phyloP scores from a whole-genome alignment of 2,113 vertebrate genomes.

The Talpa occidentalis region DNA sequence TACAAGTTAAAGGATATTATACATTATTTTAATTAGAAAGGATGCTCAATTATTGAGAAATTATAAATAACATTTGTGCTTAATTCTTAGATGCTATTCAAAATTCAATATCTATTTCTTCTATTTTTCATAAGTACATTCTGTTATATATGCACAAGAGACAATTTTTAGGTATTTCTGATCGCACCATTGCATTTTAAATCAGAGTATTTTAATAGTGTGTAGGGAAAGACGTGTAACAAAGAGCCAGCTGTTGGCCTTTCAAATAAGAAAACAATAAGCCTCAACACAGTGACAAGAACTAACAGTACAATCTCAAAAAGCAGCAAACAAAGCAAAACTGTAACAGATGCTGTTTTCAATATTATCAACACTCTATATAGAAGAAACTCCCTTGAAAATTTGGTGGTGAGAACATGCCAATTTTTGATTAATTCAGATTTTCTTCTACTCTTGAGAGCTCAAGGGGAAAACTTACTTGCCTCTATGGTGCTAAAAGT shows the following conservation, averaged over 20 bases:
- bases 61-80: neutral
- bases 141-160: neutral
- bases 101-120: neutral
- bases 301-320: neutral
- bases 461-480: conserved; percentile 54
- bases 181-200: conserved; percentile 37
- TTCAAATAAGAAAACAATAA: conserved; percentile 56
- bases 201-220: neutral
- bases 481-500: neutral
- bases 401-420: conserved; percentile 48
- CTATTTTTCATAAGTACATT: neutral
- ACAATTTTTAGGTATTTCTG: conserved; percentile 8
- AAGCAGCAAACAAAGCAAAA: conserved; percentile 12
- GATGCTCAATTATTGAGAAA: neutral
- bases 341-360: conserved; percentile 35
- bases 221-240: neutral
- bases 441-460: conserved; percentile 33
- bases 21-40: neutral
- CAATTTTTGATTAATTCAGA: conserved; percentile 70
- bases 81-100: neutral
- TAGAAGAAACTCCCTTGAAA: conserved; percentile 51
- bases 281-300: neutral
- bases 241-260: conserved; percentile 51
- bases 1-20: neutral
- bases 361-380: conserved; percentile 34